Evolutionary conservation across 2,888 invertebrate species (phyloP), one percentile per base, ranked within the genome.

Genomic region (Coelinius sp.): DNA sequence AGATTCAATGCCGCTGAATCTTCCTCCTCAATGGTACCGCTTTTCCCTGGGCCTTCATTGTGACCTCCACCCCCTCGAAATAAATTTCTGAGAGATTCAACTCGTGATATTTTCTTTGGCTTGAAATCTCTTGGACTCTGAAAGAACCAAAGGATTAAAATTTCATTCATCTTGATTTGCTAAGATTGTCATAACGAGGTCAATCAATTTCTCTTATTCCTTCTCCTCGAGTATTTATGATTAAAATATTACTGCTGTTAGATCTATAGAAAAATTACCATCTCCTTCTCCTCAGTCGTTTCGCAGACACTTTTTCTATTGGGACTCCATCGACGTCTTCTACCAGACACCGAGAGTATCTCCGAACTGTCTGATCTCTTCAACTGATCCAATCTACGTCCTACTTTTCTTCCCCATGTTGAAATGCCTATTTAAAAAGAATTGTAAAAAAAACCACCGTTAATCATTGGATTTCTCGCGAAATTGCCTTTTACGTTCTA

Each of bases 341-440:
- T 85, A 12, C 88, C 83, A 1, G 88, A 86, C 17, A 85, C 85
- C 6, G 89, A 84, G 25, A 90, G 84, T 71, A 90, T 82, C 79
- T 92, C 92, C 1, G 90, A 89, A 49, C 91, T 91, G 77, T 92
- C 91, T 69, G 90, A 89, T 70, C 91, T 88, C 81, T 90, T 91
- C 73, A 92, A 83, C 78, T 91, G 90, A 74, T 91, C 91, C 90
- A 91, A 91, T 84, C 90, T 90, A 80, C 89, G 88, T 59, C 91
- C 91, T 75, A 91, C 90, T 84, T 89, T 90, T 80, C 88, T 90
- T 62, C 91, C 90, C 91, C 91, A 91, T 35, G 91, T 91, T 6
- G 91, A 90, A 76, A 91, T 87, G 79, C 90, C 91, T 91, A 81
- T 66, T 83, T 82, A 74, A 59, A 63, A 62, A 46, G 53, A 35